Evolutionary conservation across 2,888 invertebrate genomes (phyloP), one percentile per base, ranked within the genome.

Genomic region (Luperina testacea): DNA sequence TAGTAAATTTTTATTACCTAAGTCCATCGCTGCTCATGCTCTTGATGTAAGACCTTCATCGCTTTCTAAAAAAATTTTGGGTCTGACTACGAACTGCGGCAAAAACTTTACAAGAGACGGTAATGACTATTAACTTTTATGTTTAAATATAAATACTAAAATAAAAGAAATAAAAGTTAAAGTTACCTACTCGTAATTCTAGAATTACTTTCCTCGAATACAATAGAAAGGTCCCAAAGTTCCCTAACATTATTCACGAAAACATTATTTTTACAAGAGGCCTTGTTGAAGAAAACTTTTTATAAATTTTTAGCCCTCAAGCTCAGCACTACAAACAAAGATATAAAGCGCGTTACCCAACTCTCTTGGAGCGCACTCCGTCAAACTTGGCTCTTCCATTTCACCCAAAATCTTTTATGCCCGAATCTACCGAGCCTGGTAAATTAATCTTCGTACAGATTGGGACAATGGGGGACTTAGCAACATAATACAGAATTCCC

Each of bases 361-460:
- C 82, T 75, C 72, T 73, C 71, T 80, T 51, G n/a, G 75, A 85
- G 84, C 81, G 81, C 76, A 78, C 86, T 86, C 69, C 70, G 85
- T 82, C 78, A 79, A 87, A 89, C 73, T 80, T 80, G 82, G 79
- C 90, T 81, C 88, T 90, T 92, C 92, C 88, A 91, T 86, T 75
- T 68, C 24, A 72, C 78, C 72, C 83, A 77, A 88, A 90, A 82
- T 88, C 89, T 90, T 85, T 84, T 84, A 90, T 87, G 68, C 77
- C 77, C 80, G 90, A 94, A 93, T 94, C 93, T 92, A 91, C 92
- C 87, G 90, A 94, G 94, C 93, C 93, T 91, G 92, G 92, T 92
- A 94, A 95, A 95, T 95, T 95, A 95, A 95, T 95, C 95, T 95
- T 94, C 93, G 92, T 92, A 93, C 93, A 93, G 93, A 95, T 94